Evolutionary conservation across 1,140 invertebrate genomes (phyloP).

Genomic region (Nebria ingens): DNA sequence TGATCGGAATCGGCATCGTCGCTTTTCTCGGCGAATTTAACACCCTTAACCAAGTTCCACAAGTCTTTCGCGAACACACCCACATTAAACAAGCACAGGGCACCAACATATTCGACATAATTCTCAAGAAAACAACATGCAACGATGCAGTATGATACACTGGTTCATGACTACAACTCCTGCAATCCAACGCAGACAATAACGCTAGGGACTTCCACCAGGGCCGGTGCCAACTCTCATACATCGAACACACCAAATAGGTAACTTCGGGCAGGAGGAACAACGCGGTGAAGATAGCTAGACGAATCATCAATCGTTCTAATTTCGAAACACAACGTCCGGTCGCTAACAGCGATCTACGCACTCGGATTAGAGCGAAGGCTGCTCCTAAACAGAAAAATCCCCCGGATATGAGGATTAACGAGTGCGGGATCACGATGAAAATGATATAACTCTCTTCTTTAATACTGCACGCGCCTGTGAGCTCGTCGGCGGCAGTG

Average conservation of each 20-base stretch:
- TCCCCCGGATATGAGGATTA: background rate
- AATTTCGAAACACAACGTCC: background rate
- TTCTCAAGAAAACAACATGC: background rate
- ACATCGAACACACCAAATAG: background rate
- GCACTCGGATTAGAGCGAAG: background rate
- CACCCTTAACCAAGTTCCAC: background rate
- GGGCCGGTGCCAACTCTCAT: constrained; percentile 4
- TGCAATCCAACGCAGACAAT: background rate
- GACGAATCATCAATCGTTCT: background rate
- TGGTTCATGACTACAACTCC: background rate
- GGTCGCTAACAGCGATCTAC: background rate
- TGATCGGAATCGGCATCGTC: background rate
- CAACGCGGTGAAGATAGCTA: background rate
- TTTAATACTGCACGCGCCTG: background rate
- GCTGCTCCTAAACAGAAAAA: background rate
- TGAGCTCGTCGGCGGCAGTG: background rate
- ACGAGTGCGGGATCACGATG: background rate
- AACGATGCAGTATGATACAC: background rate
- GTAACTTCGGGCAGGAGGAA: background rate
- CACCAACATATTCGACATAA: background rate
- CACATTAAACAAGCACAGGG: background rate
- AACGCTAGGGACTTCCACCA: background rate
- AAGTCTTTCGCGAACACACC: background rate
- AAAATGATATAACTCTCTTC: background rate
- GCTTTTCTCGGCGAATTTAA: background rate